phyloP scores from a whole-genome alignment of 1,140 invertebrate genomes.

The Asbolus verrucosus region DNA sequence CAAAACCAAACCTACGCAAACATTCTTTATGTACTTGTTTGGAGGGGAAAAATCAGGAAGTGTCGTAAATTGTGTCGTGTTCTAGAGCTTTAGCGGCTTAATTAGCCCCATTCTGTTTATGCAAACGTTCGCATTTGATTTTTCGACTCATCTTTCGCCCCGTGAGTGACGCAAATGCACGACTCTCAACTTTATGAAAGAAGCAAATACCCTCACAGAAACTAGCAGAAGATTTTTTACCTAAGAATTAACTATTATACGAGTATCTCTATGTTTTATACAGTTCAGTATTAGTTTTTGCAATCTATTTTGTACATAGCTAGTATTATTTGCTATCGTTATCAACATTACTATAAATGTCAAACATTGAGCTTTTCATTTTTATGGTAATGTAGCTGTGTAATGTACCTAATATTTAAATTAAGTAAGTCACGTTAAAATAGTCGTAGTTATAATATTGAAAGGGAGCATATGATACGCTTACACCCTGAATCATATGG shows the following conservation, averaged over 20 bases:
- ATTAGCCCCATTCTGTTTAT: background rate
- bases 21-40: background rate
- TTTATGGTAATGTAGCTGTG: constrained; percentile 8
- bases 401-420: constrained; percentile 2
- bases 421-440: background rate
- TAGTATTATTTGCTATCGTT: no score
- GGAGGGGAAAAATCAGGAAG: background rate
- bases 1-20: background rate
- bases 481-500: constrained; percentile 31
- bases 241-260: no score
- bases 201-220: no score
- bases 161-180: no score
- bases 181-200: no score
- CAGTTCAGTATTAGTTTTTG: constrained; percentile 22
- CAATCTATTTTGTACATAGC: constrained; percentile 17
- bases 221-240: background rate
- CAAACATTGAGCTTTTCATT: background rate
- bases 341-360: no score
- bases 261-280: constrained; percentile 16
- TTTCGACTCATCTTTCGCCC: no score
- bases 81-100: background rate
- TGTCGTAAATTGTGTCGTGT: background rate
- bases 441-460: constrained; percentile 13
- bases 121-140: no score
- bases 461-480: constrained; percentile 29